Conservation (phyloP, 2,113 vertebrate species). For the Cryptomyrus ogoouensis region DNA sequence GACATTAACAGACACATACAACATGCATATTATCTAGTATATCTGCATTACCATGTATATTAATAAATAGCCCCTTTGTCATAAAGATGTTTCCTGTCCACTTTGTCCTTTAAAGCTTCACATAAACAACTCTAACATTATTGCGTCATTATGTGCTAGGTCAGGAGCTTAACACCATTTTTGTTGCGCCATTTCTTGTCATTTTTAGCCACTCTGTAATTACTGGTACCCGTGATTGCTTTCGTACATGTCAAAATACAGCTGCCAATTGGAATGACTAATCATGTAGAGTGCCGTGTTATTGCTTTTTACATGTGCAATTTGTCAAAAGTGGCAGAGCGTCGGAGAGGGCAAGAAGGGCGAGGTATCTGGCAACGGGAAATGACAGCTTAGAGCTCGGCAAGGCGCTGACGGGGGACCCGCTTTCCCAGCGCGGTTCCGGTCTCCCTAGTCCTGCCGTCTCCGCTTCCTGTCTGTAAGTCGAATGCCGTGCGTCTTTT, state of each 20-base stretch:
- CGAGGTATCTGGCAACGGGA: slow-evolving; percentile 33
- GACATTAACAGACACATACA: not conserved
- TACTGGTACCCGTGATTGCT: slow-evolving; percentile 48
- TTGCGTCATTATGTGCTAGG: not conserved
- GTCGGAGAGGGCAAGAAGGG: slow-evolving; percentile 34
- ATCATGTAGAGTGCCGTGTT: slow-evolving; percentile 56
- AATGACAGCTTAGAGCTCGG: slow-evolving; percentile 29
- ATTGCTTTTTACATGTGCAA: slow-evolving; percentile 55
- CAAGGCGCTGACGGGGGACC: not conserved
- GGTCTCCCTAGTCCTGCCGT: slow-evolving; percentile 7
- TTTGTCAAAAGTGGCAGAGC: slow-evolving; percentile 54
- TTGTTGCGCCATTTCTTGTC: slow-evolving; percentile 20
- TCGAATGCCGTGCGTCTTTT: not conserved
- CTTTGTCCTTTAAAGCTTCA: slow-evolving; percentile 9
- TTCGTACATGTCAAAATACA: slow-evolving; percentile 62
- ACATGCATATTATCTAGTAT: not conserved
- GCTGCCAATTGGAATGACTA: slow-evolving; percentile 63
- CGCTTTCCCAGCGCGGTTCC: slow-evolving; percentile 23
- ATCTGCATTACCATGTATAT: not conserved
- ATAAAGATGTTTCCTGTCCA: not conserved
- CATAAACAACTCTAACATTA: not conserved
- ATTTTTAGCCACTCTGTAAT: slow-evolving; percentile 41
- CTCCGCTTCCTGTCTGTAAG: not conserved
- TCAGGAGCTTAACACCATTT: not conserved
- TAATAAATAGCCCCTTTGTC: not conserved